phyloP scores from a whole-genome alignment of 2,113 vertebrate genomes.

The Hydropotes inermis region DNA sequence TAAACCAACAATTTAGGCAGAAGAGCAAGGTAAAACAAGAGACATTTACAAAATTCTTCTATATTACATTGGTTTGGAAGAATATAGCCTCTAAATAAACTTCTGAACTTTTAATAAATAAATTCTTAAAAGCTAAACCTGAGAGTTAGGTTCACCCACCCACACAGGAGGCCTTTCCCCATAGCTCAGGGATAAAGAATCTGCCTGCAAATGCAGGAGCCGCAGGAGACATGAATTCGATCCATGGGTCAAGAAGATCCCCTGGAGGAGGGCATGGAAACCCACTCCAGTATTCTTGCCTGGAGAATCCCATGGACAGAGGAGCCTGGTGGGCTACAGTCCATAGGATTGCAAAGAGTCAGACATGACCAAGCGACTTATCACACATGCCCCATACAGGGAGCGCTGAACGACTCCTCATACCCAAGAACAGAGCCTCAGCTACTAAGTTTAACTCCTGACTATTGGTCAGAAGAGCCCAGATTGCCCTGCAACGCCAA shows the following conservation, averaged over 20 bases:
- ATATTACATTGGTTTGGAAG: not conserved
- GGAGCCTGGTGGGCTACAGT: not conserved
- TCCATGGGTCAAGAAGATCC: not conserved
- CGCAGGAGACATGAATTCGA: not conserved
- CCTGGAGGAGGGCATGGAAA: not conserved
- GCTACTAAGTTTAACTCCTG: not conserved
- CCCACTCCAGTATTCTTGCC: not conserved
- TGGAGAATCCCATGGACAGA: not conserved
- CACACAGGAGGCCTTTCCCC: not conserved
- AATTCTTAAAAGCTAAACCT: not conserved
- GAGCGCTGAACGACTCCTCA: not conserved
- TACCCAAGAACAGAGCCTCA: not conserved
- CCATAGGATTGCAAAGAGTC: not conserved
- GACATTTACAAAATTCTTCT: not conserved
- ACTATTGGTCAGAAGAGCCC: not conserved
- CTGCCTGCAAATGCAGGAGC: not conserved
- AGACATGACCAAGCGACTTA: not conserved
- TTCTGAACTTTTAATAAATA: not conserved
- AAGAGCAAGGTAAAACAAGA: constrained; percentile 18
- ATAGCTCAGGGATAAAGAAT: not conserved
- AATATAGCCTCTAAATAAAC: not conserved
- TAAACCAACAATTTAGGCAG: not conserved
- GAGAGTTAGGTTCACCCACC: not conserved
- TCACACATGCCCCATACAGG: not conserved
- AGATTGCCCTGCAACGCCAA: not conserved